These are phyloP conservation scores for Ictalurus punctatus DNA, from an alignment of 2,113 vertebrate genomes.

Conservation along the genomic window DNA sequence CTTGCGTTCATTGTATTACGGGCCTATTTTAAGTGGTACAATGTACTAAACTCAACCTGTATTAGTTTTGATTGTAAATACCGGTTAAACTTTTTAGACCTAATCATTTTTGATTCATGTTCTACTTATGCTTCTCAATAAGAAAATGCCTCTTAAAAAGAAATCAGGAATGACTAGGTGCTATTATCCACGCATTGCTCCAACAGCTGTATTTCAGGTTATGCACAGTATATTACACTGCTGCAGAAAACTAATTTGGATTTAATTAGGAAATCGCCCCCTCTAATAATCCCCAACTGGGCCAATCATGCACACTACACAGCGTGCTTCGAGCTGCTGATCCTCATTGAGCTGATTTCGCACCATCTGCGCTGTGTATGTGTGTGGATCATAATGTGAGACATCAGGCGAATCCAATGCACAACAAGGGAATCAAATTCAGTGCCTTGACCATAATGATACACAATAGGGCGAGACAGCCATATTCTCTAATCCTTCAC, in stretches of 20 bases:
- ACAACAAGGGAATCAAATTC: constrained; percentile 36
- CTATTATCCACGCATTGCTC: constrained; percentile 33
- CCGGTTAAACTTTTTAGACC: background rate
- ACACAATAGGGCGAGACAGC: constrained; percentile 11
- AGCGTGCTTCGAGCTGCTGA: constrained; percentile 47
- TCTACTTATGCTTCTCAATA: background rate
- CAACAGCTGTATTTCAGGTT: constrained; percentile 57
- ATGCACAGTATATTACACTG: constrained; percentile 56
- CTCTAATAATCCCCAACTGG: constrained; percentile 38
- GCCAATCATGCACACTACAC: constrained; percentile 60
- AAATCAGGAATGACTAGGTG: constrained; percentile 35
- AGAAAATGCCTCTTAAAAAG: constrained; percentile 3
- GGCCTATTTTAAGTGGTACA: background rate
- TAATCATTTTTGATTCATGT: background rate
- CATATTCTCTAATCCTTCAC: background rate
- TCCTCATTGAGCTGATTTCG: constrained; percentile 25
- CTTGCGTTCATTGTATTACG: background rate
- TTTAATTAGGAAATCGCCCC: constrained; percentile 66
- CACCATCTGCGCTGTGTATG: constrained; percentile 11
- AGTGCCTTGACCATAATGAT: constrained; percentile 19
- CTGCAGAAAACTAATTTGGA: constrained; percentile 65
- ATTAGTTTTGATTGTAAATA: background rate
- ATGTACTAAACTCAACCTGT: background rate
- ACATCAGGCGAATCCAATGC: constrained; percentile 35
- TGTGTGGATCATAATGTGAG: constrained; percentile 27